Evolutionary conservation across 2,888 invertebrate species (phyloP).

Genomic region (Drosophila mulleri): DNA sequence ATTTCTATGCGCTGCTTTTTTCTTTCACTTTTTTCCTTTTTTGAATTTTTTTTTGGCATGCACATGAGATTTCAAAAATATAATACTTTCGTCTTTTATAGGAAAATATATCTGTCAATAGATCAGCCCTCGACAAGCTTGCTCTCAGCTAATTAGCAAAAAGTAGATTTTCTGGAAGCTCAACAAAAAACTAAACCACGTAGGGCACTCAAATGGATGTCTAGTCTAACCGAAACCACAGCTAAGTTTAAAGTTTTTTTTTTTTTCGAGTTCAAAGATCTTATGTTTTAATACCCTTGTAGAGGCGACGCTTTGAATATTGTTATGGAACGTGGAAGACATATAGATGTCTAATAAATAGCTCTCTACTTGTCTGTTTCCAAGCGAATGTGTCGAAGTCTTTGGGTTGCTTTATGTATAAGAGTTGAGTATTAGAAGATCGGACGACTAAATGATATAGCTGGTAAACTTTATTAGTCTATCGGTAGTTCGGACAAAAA

Average conservation of each 20-base stretch:
- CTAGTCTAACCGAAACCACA: neutral
- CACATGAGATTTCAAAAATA: constrained; percentile 65
- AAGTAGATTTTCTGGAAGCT: neutral
- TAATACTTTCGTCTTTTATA: constrained; percentile 64
- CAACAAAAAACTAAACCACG: neutral
- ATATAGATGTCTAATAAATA: neutral
- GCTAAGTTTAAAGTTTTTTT: neutral
- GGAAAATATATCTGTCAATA: constrained; percentile 23
- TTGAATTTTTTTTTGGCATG: constrained; percentile 53
- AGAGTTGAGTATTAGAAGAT: neutral
- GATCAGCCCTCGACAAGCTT: neutral
- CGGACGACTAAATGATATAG: neutral
- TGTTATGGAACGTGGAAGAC: neutral
- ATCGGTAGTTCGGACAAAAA: neutral
- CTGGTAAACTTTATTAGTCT: neutral
- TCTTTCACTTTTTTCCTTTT: constrained; percentile 7
- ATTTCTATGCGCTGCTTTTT: constrained; percentile 27
- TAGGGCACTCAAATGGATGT: neutral
- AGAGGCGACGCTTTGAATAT: neutral
- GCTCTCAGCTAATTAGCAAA: constrained; percentile 12
- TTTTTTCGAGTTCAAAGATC: neutral
- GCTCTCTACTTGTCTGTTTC: neutral
- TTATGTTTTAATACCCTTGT: neutral
- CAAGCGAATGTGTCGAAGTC: neutral
- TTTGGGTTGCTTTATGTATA: neutral